These are phyloP conservation scores for Ceratothoa steindachneri DNA, from an alignment of 2,888 invertebrate genomes.

Conservation along the genomic window DNA sequence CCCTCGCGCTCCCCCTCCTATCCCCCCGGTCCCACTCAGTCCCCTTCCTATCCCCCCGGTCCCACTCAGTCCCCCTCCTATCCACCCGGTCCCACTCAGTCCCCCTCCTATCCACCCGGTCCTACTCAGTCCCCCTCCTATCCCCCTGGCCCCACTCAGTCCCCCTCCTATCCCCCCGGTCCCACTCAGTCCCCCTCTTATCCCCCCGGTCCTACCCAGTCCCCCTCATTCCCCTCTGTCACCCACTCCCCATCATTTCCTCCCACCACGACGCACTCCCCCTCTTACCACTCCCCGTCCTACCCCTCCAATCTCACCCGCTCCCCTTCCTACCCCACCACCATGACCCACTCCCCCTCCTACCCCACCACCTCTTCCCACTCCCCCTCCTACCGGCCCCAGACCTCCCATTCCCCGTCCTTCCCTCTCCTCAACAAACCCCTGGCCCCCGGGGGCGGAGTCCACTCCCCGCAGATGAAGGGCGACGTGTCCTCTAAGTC, in stretches of 20 bases:
- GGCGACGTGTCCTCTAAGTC: conserved; percentile 51
- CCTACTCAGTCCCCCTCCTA: not conserved
- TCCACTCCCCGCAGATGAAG: conserved; percentile 38
- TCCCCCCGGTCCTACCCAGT: not conserved
- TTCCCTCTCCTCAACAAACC: conserved; percentile 42
- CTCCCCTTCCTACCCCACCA: not conserved
- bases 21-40: not conserved
- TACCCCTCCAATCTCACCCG: not conserved
- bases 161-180: not conserved
- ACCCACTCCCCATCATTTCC: not conserved
- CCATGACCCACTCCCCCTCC: not conserved
- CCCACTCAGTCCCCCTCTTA: not conserved
- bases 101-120: not conserved
- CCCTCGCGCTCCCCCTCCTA: not conserved
- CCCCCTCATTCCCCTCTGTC: not conserved
- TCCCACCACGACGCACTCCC: not conserved
- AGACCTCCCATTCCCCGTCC: conserved; percentile 28
- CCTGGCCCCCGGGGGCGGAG: conserved; percentile 23
- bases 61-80: not conserved
- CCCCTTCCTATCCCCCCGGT: not conserved
- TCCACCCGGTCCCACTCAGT: not conserved
- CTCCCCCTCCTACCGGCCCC: conserved; percentile 35
- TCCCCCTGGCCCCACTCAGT: not conserved
- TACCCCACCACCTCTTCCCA: not conserved
- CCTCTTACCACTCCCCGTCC: not conserved